A percentile compares a stretch with the other conserved stretches of the same genome.
These are phyloP conservation scores for Drosophila multiciliata DNA, from an alignment of 2,888 invertebrate genomes.

Conservation along the genomic window DNA sequence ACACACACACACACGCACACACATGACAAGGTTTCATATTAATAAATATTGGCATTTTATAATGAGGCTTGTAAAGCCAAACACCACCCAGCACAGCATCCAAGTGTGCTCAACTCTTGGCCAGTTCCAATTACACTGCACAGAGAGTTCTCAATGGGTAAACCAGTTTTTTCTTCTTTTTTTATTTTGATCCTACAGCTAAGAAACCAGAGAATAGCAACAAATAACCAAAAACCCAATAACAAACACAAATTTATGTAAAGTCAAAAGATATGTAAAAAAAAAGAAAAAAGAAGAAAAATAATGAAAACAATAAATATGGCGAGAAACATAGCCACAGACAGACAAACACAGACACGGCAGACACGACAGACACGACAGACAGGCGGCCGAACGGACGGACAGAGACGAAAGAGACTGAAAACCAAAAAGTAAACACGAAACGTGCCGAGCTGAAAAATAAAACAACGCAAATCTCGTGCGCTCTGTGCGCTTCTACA, in stretches of 20 bases:
- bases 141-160: conserved; percentile 38
- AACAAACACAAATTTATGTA: conserved; percentile 61
- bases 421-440: conserved; percentile 63
- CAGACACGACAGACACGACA: background rate
- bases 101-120: conserved; percentile 23
- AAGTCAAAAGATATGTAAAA: conserved; percentile 55
- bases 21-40: conserved; percentile 60
- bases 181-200: conserved; percentile 10
- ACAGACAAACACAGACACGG: conserved; percentile 1
- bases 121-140: conserved; percentile 24
- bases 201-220: conserved; percentile 61
- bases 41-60: conserved; percentile 69
- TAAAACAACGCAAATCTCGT: conserved; percentile 72
- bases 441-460: conserved; percentile 74
- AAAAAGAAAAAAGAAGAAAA: background rate
- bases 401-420: conserved; percentile 4
- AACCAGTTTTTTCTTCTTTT: conserved; percentile 54
- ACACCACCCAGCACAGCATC: conserved; percentile 15
- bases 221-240: conserved; percentile 51
- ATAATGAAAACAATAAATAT: conserved; percentile 2
- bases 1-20: background rate
- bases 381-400: background rate
- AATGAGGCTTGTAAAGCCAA: conserved; percentile 42
- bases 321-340: conserved; percentile 8
- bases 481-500: conserved; percentile 55